Conservation (phyloP, 2,888 invertebrate genomes). For the Urechis unicinctus region DNA sequence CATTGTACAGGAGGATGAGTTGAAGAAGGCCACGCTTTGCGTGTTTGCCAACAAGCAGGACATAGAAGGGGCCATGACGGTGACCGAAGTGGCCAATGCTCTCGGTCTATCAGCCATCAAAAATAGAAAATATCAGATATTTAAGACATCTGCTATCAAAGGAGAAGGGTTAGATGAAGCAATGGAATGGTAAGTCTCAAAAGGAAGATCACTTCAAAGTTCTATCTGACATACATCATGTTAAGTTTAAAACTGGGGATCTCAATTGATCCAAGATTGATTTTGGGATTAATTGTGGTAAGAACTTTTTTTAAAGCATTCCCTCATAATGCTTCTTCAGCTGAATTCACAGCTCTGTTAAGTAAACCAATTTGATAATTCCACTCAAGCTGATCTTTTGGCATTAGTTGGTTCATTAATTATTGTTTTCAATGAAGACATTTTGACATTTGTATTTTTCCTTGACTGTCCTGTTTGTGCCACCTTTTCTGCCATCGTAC, state of each 20-base stretch:
- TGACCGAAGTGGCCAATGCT: slow-evolving; percentile 92
- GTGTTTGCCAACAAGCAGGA: slow-evolving; percentile 99
- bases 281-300: too few relatives aligned
- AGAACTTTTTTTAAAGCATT: too few relatives aligned
- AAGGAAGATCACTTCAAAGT: too few relatives aligned
- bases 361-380: too few relatives aligned
- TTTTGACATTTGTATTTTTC: neutral
- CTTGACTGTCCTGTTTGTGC: too few relatives aligned
- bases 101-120: slow-evolving; percentile 89
- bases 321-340: too few relatives aligned
- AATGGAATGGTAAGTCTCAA: slow-evolving; percentile 80
- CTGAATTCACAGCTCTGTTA: too few relatives aligned
- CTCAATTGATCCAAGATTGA: too few relatives aligned
- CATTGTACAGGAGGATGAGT: slow-evolving; percentile 99
- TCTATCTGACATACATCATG: too few relatives aligned
- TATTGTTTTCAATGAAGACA: too few relatives aligned
- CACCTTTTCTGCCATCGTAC: too few relatives aligned
- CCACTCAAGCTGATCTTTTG: neutral
- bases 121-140: slow-evolving; percentile 97
- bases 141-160: slow-evolving; percentile 96
- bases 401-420: neutral
- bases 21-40: slow-evolving; percentile 89
- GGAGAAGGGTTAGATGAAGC: slow-evolving; percentile 97
- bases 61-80: slow-evolving; percentile 93
- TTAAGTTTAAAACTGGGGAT: too few relatives aligned